A percentile compares a stretch with the other conserved stretches of the same genome.
These are phyloP conservation scores for Chrysina gloriosa DNA, from an alignment of 2,888 invertebrate species.

Conservation along the genomic window DNA sequence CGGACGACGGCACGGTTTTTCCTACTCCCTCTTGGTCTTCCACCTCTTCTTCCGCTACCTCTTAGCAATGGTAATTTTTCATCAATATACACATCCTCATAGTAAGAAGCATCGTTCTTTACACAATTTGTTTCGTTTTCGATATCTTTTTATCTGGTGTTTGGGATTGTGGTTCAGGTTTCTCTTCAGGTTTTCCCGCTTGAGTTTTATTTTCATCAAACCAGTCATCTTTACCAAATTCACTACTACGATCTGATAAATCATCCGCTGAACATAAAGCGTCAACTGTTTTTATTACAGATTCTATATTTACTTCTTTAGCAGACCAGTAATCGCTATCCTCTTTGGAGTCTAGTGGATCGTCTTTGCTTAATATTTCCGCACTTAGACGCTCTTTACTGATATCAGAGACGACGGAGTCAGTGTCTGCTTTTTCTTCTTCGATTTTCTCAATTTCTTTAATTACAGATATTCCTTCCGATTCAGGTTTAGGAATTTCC, in stretches of 20 bases:
- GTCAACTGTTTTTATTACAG: conserved; percentile 83
- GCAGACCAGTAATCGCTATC: conserved; percentile 83
- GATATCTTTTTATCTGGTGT: conserved; percentile 38
- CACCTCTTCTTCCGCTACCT: conserved; percentile 47
- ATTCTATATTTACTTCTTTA: conserved; percentile 83
- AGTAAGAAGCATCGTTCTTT: conserved; percentile 40
- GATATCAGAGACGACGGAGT: conserved; percentile 59
- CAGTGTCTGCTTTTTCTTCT: conserved; percentile 61
- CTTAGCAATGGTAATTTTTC: conserved; percentile 46
- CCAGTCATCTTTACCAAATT: conserved; percentile 45
- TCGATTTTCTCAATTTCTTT: conserved; percentile 61
- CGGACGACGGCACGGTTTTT: conserved; percentile 60
- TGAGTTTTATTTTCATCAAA: conserved; percentile 38
- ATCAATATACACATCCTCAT: conserved; percentile 55
- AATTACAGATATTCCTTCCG: conserved; percentile 55
- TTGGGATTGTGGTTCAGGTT: conserved; percentile 34
- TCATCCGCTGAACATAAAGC: conserved; percentile 71
- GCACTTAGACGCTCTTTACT: conserved; percentile 60
- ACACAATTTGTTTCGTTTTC: conserved; percentile 40
- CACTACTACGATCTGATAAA: conserved; percentile 61
- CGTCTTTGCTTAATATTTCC: conserved; percentile 63
- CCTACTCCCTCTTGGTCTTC: conserved; percentile 59
- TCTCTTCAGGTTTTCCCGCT: conserved; percentile 34
- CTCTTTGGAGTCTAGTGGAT: conserved; percentile 69
- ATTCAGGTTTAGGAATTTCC: conserved; percentile 51